Conservation (phyloP, 2,797 vertebrate species). For the Protosalanx chinensis region DNA sequence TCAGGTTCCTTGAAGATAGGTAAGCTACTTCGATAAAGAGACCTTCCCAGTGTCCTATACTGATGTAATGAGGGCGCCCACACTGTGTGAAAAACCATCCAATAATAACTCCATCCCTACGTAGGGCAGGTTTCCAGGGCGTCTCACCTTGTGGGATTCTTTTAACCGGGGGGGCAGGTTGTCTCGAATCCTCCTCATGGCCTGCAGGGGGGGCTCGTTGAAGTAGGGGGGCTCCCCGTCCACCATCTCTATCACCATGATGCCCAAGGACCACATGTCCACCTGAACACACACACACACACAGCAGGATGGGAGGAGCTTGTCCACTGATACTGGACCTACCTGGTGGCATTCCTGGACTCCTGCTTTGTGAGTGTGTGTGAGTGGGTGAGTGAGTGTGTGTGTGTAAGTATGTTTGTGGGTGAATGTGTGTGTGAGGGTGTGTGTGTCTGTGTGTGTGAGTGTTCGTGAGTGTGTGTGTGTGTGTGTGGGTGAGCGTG, state of each 20-base stretch:
- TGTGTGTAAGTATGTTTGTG: conserved; percentile 24
- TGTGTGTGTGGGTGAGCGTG: no score
- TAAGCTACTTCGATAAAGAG: no score
- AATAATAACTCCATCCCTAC: no score
- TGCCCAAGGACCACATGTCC: conserved; percentile 98
- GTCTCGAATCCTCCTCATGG: conserved; percentile 97
- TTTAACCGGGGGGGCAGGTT: conserved; percentile 93
- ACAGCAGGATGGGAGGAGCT: neutral
- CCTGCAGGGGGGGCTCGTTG: conserved; percentile 96
- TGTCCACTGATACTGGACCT: neutral
- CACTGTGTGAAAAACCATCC: no score
- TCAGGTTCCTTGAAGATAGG: neutral
- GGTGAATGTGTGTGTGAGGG: neutral
- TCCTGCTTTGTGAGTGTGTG: neutral
- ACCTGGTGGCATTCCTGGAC: neutral
- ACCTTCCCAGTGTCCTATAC: no score
- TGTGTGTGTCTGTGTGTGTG: conserved; percentile 22
- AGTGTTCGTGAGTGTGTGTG: neutral
- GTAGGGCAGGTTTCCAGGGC: no score
- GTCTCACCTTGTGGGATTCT: conserved; percentile 88
- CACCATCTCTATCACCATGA: conserved; percentile 99
- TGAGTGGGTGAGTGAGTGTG: no score
- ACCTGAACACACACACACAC: conserved; percentile 73
- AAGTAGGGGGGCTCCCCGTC: conserved; percentile 98
- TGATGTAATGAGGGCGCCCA: no score